These are phyloP conservation scores for Subacronicta megacephala DNA, from an alignment of 2,888 invertebrate genomes.

Conservation along the genomic window DNA sequence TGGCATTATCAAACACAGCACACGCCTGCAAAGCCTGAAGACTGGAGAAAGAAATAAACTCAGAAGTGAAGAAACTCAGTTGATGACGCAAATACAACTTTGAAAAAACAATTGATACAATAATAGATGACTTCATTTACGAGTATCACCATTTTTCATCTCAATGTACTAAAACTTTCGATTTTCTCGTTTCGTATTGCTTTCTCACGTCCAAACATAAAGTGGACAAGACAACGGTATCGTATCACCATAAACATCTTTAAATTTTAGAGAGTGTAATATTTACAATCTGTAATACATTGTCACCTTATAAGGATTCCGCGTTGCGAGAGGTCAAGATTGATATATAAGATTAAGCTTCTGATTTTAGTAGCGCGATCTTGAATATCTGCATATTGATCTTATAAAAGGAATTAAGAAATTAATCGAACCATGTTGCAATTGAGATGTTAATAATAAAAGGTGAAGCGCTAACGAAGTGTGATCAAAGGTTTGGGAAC, in stretches of 20 bases:
- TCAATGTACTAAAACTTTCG: conserved; percentile 48
- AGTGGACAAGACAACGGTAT: conserved; percentile 37
- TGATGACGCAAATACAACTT: too few relatives aligned
- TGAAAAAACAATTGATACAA: too few relatives aligned
- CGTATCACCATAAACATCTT: conserved; percentile 29
- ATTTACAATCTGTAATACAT: conserved; percentile 25
- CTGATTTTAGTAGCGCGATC: conserved; percentile 40
- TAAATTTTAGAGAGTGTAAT: conserved; percentile 43
- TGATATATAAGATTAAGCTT: conserved; percentile 39
- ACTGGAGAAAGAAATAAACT: not conserved
- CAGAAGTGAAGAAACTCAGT: too few relatives aligned
- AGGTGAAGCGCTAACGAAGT: not conserved
- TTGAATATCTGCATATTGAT: conserved; percentile 42
- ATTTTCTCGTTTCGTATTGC: conserved; percentile 42
- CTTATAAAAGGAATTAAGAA: conserved; percentile 32
- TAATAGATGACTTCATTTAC: conserved; percentile 18
- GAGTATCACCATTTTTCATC: conserved; percentile 17
- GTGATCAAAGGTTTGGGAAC: conserved; percentile 9
- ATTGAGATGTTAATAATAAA: conserved; percentile 22
- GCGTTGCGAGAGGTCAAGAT: conserved; percentile 34
- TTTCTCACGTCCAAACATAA: conserved; percentile 47
- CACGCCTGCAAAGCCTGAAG: too few relatives aligned
- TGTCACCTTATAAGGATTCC: conserved; percentile 32
- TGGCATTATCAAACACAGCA: too few relatives aligned
- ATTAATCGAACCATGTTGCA: conserved; percentile 30